phyloP scores from a whole-genome alignment of 2,888 invertebrate species.

The Chrysomela aeneicollis region DNA sequence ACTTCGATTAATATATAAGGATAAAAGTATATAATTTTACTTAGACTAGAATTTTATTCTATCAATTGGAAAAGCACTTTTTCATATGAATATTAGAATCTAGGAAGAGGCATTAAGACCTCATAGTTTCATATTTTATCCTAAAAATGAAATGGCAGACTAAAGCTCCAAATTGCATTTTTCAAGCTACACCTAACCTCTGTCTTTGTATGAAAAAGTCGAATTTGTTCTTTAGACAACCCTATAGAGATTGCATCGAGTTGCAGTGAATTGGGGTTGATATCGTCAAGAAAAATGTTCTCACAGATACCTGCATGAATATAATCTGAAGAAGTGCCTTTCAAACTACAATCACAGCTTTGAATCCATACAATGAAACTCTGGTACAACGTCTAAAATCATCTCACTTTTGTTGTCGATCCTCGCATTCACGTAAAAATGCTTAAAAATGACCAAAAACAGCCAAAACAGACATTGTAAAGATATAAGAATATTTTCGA shows the following conservation, averaged over 20 bases:
- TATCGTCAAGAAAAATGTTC: no score
- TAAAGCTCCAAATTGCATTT: no score
- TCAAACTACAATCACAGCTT: constrained; percentile 60
- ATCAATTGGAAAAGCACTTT: constrained; percentile 49
- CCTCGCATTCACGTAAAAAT: constrained; percentile 59
- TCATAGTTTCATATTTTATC: no score
- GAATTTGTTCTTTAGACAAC: no score
- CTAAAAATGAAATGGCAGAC: no score
- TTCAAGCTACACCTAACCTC: no score
- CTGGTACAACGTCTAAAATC: constrained; percentile 59
- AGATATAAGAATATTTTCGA: constrained; percentile 47
- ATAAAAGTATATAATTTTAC: constrained; percentile 35
- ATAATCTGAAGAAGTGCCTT: constrained; percentile 49
- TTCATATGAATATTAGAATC: constrained; percentile 34
- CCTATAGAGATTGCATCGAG: no score
- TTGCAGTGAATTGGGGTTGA: no score
- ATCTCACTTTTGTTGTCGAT: constrained; percentile 64
- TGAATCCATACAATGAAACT: constrained; percentile 56
- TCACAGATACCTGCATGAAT: background rate
- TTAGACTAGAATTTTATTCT: constrained; percentile 51
- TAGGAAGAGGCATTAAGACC: no score
- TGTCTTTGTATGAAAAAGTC: no score
- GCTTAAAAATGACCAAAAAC: constrained; percentile 60
- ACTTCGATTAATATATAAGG: background rate
- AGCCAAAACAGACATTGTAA: constrained; percentile 60